Conservation (phyloP, 2,888 invertebrate species). For the Pristionchus entomophagus region DNA sequence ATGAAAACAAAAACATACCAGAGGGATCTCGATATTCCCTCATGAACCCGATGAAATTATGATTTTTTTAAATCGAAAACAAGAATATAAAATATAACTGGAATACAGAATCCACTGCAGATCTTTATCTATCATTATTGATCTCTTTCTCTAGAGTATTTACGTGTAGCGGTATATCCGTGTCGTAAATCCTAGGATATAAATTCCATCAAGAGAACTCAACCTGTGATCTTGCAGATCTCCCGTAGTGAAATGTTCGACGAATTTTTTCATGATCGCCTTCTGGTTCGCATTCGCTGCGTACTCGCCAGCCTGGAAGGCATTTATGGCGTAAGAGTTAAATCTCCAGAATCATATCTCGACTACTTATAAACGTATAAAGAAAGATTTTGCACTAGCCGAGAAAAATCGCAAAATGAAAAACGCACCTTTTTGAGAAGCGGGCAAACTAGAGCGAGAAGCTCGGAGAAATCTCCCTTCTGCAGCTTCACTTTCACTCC, state of each 20-base stretch:
- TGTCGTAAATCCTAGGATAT: no score
- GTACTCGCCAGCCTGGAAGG: conserved; percentile 54
- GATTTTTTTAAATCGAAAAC: no score
- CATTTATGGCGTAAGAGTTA: no score
- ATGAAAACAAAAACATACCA: conserved; percentile 82
- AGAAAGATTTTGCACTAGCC: not conserved
- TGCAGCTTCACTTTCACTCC: conserved; percentile 73
- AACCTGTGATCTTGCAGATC: conserved; percentile 86
- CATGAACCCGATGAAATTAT: conserved; percentile 93
- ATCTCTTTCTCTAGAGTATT: no score
- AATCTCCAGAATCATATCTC: no score
- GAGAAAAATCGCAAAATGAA: not conserved
- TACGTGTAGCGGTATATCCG: no score
- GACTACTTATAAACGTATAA: no score
- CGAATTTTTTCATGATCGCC: conserved; percentile 89
- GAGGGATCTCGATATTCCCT: conserved; percentile 94
- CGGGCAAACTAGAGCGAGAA: conserved; percentile 84
- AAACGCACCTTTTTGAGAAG: conserved; percentile 85
- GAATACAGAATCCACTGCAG: conserved; percentile 92
- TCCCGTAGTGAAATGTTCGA: conserved; percentile 88
- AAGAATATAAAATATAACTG: no score
- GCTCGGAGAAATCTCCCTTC: conserved; percentile 78
- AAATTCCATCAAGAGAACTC: conserved; percentile 87
- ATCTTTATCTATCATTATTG: conserved; percentile 88
- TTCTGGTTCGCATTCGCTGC: conserved; percentile 75